A percentile compares a stretch with the other conserved stretches of the same genome.
Conservation (phyloP, 1,140 invertebrate genomes). For the Dufourea novaeangliae region DNA sequence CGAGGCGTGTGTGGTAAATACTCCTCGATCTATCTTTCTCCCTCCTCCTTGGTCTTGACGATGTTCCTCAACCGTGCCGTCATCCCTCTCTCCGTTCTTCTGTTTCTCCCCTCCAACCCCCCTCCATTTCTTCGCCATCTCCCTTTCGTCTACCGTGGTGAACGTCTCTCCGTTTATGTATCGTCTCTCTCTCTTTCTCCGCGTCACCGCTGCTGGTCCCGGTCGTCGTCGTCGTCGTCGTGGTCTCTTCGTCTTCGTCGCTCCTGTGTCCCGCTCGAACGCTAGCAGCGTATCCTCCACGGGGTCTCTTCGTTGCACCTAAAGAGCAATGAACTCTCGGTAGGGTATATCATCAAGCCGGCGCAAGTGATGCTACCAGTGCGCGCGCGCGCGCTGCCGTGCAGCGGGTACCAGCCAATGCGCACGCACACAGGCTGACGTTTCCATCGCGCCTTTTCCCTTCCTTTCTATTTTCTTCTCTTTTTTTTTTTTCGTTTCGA, state of each 20-base stretch:
- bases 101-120: constrained; percentile 14
- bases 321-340: constrained; percentile 79
- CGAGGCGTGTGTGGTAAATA: constrained; percentile 65
- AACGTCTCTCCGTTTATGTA: constrained; percentile 13
- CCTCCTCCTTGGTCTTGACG: constrained; percentile 12
- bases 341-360: constrained; percentile 79
- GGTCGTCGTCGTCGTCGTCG: background rate
- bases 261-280: constrained; percentile 26
- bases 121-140: constrained; percentile 37
- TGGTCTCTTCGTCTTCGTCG: constrained; percentile 13
- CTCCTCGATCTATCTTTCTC: constrained; percentile 55
- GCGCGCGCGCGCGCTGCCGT: constrained; percentile 44
- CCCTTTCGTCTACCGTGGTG: constrained; percentile 38
- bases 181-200: constrained; percentile 16
- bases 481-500: constrained; percentile 14
- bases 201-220: background rate
- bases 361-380: constrained; percentile 77
- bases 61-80: constrained; percentile 5
- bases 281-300: constrained; percentile 18
- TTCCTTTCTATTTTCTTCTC: constrained; percentile 19
- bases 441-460: constrained; percentile 38
- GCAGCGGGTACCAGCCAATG: constrained; percentile 16
- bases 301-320: constrained; percentile 70
- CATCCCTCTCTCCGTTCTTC: constrained; percentile 17
- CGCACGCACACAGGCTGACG: constrained; percentile 2